Base-by-base conservation (phyloP, 2,888 invertebrate species). In the Hartigia nigra region DNA sequence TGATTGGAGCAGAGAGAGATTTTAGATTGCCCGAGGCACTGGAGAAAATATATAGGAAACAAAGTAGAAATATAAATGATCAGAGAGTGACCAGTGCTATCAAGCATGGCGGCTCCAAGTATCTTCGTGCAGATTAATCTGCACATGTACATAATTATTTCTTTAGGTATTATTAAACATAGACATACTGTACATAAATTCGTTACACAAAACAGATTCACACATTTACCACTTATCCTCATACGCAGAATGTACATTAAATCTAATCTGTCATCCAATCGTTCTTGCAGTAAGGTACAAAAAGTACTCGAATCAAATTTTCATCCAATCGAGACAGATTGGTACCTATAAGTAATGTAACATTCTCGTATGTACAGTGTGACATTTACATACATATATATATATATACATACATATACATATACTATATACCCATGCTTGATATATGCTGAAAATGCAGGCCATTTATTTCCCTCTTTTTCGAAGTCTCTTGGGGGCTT, bases 271-370 rank as follows among this genome's bases (percentile, higher is more conserved):
- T 92, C 93, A 92, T 91, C 85, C 91, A 89, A 87, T 86, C 86
- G 85, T 76, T 76, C 31, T 55, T 23, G 55, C 55, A 55, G 23
- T 23, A 23, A 39, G 55, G 70, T 70, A 76, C 34, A 76, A 70
- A 31, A 39, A 31, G 79, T 81, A 80, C 84, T 77, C 80, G 84
- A 83, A 86, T 84, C 75, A 74, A 74, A 84, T 75, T 69, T 69
- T 69, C 31, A 76, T 55, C 75, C 55, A 74, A 76, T 80, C 77
- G 79, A 83, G 84, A 89, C 95, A 95, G 95, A 95, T 95, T 95
- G 95, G 95, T 94, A 95, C 94, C 95, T 95, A 94, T 94, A 94
- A 95, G 95, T 94, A 94, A n/a, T 55, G 35, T 35, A 12, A 35
- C 36, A 37, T 55, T 35, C 75, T 55, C 34, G 69, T 32, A 55